Percentiles rank a stretch among this genome's conserved stretches.
Evolutionary conservation across 2,888 invertebrate species (phyloP).

Genomic region (Papilio gigon): DNA sequence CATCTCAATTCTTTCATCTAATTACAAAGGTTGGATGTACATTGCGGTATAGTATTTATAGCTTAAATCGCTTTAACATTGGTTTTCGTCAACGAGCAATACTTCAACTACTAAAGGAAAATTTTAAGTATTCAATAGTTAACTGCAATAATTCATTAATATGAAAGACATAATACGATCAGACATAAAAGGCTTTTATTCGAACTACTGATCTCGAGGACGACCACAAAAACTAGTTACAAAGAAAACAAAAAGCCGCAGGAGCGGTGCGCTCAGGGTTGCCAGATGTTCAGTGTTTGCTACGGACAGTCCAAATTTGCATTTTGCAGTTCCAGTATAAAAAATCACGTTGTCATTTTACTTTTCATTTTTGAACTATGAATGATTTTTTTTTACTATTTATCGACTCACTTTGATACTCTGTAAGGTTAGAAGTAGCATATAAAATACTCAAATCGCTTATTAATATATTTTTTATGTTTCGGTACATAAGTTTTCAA

Average conservation of each 20-base stretch:
- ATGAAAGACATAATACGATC: conserved; percentile 23
- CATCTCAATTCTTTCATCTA: conserved; percentile 33
- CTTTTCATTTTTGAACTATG: not conserved
- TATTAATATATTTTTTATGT: too few relatives aligned
- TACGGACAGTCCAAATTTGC: conserved; percentile 18
- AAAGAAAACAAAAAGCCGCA: conserved; percentile 62
- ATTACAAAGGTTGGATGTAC: conserved; percentile 12
- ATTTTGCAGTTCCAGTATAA: not conserved
- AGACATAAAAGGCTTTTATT: conserved; percentile 35
- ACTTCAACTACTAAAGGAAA: conserved; percentile 15
- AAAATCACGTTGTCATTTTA: not conserved
- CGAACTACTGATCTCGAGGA: conserved; percentile 41
- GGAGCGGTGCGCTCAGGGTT: conserved; percentile 51
- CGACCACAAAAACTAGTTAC: conserved; percentile 63
- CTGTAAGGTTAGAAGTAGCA: too few relatives aligned
- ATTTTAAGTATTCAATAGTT: not conserved
- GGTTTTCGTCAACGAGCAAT: conserved; percentile 27
- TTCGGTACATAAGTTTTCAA: too few relatives aligned
- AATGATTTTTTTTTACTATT: not conserved
- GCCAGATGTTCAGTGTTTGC: conserved; percentile 13
- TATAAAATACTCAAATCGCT: too few relatives aligned
- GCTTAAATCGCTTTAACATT: not conserved
- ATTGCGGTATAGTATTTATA: conserved; percentile 25
- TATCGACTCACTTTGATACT: not conserved
- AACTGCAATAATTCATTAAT: conserved; percentile 28